phyloP scores from a whole-genome alignment of 2,888 invertebrate species.

The Nomada lathburiana region DNA sequence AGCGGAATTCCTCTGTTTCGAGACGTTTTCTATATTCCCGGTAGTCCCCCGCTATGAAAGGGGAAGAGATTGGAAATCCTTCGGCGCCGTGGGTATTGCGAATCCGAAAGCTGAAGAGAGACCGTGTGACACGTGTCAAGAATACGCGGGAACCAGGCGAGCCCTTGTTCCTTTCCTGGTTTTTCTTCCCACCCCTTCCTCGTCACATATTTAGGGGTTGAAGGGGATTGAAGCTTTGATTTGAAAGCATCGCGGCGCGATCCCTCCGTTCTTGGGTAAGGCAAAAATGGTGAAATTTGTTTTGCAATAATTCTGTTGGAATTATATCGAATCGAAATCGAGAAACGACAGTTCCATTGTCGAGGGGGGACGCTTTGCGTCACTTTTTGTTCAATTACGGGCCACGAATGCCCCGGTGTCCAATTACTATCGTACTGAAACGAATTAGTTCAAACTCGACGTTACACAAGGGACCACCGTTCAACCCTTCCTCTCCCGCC shows the following conservation, averaged over 20 bases:
- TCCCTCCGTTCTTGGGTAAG: no score
- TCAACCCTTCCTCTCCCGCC: neutral
- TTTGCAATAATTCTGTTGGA: no score
- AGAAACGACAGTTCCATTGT: no score
- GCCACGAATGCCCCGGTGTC: neutral
- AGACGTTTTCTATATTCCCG: slow-evolving; percentile 48
- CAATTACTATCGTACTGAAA: neutral
- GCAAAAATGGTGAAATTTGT: no score
- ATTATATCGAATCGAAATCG: no score
- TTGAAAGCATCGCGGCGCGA: no score
- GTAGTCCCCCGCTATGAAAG: slow-evolving; percentile 41
- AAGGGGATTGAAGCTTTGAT: no score
- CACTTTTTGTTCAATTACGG: neutral
- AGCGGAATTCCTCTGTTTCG: slow-evolving; percentile 54
- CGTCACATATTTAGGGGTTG: neutral
- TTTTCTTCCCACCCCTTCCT: neutral
- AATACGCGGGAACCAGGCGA: slow-evolving; percentile 50
- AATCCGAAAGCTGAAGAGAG: slow-evolving; percentile 51
- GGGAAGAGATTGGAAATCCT: slow-evolving; percentile 62
- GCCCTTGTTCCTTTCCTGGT: slow-evolving; percentile 16
- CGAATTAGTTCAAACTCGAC: slow-evolving; percentile 5
- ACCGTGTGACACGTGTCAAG: slow-evolving; percentile 60
- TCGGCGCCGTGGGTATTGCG: slow-evolving; percentile 51
- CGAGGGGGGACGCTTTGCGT: no score
- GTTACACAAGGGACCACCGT: no score